These are phyloP conservation scores for Drosophila limbata DNA, from an alignment of 2,888 invertebrate species.

Conservation along the genomic window DNA sequence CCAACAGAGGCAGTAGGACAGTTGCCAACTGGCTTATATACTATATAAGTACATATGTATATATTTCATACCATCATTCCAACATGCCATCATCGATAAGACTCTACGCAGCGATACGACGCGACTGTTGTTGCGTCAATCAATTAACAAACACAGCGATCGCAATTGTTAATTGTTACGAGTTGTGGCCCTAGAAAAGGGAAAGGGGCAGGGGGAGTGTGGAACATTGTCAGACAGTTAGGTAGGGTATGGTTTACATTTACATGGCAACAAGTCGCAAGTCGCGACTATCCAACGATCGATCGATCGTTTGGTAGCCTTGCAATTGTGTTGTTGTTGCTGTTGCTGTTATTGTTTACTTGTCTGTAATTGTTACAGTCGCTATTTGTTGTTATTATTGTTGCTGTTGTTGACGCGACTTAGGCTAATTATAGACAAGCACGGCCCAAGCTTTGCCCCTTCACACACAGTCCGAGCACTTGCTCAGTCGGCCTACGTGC, in stretches of 20 bases:
- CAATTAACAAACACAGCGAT: slow-evolving; percentile 57
- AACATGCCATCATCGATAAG: slow-evolving; percentile 33
- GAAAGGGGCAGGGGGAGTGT: not conserved
- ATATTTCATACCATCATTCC: not conserved
- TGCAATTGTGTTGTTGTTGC: slow-evolving; percentile 30
- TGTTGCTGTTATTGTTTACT: slow-evolving; percentile 9
- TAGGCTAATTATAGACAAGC: slow-evolving; percentile 71
- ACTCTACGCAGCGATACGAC: slow-evolving; percentile 33
- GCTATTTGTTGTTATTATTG: slow-evolving; percentile 7
- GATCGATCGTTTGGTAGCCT: slow-evolving; percentile 27
- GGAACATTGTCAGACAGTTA: slow-evolving; percentile 41
- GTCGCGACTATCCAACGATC: slow-evolving; percentile 5
- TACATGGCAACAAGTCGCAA: slow-evolving; percentile 63
- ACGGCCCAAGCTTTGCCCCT: slow-evolving; percentile 51
- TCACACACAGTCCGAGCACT: slow-evolving; percentile 27
- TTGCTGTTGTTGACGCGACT: slow-evolving; percentile 38
- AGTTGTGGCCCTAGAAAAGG: not conserved
- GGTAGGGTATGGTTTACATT: slow-evolving; percentile 68
- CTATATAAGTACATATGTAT: not conserved
- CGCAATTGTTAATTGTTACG: slow-evolving; percentile 30
- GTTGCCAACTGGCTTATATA: slow-evolving; percentile 10
- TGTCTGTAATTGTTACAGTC: slow-evolving; percentile 41
- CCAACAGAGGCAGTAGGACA: slow-evolving; percentile 24
- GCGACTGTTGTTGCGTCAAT: slow-evolving; percentile 61
- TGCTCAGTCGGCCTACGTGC: slow-evolving; percentile 65